A percentile compares a stretch with the other conserved stretches of the same genome.
These are phyloP conservation scores for Drosophila bipectinata DNA, from an alignment of 1,140 invertebrate genomes.

Conservation along the genomic window DNA sequence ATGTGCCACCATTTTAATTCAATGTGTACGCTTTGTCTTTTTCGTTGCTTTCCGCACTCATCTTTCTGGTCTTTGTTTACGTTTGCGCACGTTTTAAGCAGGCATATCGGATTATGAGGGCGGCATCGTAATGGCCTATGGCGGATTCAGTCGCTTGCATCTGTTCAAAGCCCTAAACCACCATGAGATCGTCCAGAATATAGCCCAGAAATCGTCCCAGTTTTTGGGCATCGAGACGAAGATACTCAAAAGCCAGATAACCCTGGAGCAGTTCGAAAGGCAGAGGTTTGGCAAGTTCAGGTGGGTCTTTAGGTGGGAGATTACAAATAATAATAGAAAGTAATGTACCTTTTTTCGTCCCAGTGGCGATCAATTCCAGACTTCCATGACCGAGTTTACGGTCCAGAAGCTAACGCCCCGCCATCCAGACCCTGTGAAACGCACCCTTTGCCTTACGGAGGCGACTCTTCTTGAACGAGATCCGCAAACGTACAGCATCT, in stretches of 20 bases:
- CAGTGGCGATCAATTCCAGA: constrained; percentile 94
- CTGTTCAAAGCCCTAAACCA: constrained; percentile 93
- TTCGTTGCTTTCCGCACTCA: constrained; percentile 60
- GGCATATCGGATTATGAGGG: constrained; percentile 89
- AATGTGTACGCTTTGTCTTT: constrained; percentile 47
- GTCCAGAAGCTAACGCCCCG: constrained; percentile 94
- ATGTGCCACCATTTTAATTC: constrained; percentile 52
- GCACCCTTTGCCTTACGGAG: constrained; percentile 97
- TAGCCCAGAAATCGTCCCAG: constrained; percentile 91
- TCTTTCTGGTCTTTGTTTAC: constrained; percentile 72
- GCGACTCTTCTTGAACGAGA: constrained; percentile 98
- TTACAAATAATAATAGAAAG: not conserved
- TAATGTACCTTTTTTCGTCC: constrained; percentile 18
- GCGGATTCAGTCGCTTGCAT: constrained; percentile 94
- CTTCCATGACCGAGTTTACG: constrained; percentile 95
- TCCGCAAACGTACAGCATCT: constrained; percentile 95
- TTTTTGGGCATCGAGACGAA: constrained; percentile 93
- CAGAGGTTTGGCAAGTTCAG: constrained; percentile 96
- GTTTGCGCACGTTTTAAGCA: constrained; percentile 81
- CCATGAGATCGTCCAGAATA: constrained; percentile 93
- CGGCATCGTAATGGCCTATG: constrained; percentile 95
- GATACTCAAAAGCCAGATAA: constrained; percentile 92
- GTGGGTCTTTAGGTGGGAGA: constrained; percentile 83
- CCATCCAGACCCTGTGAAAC: constrained; percentile 91
- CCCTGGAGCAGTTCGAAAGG: constrained; percentile 92